phyloP scores from a whole-genome alignment of 2,888 invertebrate species.

The Agrotis puta region DNA sequence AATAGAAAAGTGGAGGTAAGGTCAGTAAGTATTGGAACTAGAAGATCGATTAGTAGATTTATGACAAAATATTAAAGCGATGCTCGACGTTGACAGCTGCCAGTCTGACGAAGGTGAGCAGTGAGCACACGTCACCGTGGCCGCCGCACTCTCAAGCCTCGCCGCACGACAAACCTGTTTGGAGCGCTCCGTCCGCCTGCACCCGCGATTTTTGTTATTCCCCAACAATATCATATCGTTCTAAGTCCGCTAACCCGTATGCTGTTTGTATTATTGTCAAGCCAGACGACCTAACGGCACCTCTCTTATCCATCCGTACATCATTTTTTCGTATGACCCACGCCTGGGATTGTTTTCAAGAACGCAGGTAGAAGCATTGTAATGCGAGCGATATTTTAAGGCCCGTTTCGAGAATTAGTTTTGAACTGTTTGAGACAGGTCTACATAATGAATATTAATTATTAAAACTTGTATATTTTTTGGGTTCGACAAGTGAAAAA shows the following conservation, averaged over 20 bases:
- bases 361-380: constrained; percentile 71
- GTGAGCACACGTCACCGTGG: constrained; percentile 73
- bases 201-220: constrained; percentile 81
- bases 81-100: constrained; percentile 73
- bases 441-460: constrained; percentile 15
- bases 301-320: constrained; percentile 84
- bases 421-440: constrained; percentile 19
- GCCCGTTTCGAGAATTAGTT: constrained; percentile 21
- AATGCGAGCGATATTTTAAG: constrained; percentile 41
- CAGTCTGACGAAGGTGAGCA: constrained; percentile 70
- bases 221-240: constrained; percentile 76
- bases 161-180: constrained; percentile 85
- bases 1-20: neutral
- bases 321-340: constrained; percentile 81
- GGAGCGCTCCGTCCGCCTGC: constrained; percentile 71
- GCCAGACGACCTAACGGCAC: constrained; percentile 88
- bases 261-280: constrained; percentile 79
- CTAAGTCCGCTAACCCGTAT: constrained; percentile 82
- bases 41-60: constrained; percentile 32
- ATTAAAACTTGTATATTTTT: constrained; percentile 1
- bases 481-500: neutral
- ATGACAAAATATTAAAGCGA: constrained; percentile 48
- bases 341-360: constrained; percentile 77
- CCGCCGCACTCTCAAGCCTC: constrained; percentile 55
- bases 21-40: too few species aligned